These are phyloP conservation scores for Gastracanthus pulcherrimus DNA, from an alignment of 2,888 invertebrate species.

Conservation along the genomic window DNA sequence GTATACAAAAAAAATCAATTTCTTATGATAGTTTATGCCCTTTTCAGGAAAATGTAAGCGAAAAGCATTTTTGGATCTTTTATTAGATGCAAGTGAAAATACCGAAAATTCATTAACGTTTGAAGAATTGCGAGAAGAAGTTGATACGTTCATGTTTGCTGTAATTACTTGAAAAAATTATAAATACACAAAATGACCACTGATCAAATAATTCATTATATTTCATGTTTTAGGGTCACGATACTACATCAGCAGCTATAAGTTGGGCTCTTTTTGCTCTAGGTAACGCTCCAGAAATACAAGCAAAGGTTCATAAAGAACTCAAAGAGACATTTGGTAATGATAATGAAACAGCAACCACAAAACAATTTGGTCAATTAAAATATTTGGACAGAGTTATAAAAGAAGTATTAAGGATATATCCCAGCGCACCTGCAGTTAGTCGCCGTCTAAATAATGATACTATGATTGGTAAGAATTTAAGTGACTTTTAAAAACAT, in stretches of 20 bases:
- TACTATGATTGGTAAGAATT: slow-evolving; percentile 68
- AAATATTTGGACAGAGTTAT: slow-evolving; percentile 81
- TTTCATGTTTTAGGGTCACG: slow-evolving; percentile 75
- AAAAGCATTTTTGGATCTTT: slow-evolving; percentile 34
- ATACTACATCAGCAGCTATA: slow-evolving; percentile 79
- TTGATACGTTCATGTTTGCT: slow-evolving; percentile 87
- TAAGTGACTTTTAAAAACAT: too few species aligned
- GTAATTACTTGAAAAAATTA: slow-evolving; percentile 70
- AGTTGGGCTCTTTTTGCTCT: slow-evolving; percentile 79
- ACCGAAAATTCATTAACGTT: slow-evolving; percentile 13
- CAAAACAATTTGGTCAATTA: slow-evolving; percentile 74
- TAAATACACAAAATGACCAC: neutral
- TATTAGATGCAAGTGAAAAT: slow-evolving; percentile 21
- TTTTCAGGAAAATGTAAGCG: neutral
- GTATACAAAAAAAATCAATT: neutral
- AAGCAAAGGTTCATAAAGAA: slow-evolving; percentile 78
- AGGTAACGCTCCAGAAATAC: slow-evolving; percentile 77
- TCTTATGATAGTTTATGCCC: neutral
- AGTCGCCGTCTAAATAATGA: slow-evolving; percentile 78
- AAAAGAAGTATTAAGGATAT: slow-evolving; percentile 80
- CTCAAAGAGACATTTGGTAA: slow-evolving; percentile 73
- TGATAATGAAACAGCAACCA: slow-evolving; percentile 65
- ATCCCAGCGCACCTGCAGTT: slow-evolving; percentile 79
- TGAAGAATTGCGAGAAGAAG: slow-evolving; percentile 65
- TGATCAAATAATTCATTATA: neutral